These are phyloP conservation scores for Tarsius wallacei DNA, from an alignment of 2,797 vertebrate genomes.

Conservation along the genomic window DNA sequence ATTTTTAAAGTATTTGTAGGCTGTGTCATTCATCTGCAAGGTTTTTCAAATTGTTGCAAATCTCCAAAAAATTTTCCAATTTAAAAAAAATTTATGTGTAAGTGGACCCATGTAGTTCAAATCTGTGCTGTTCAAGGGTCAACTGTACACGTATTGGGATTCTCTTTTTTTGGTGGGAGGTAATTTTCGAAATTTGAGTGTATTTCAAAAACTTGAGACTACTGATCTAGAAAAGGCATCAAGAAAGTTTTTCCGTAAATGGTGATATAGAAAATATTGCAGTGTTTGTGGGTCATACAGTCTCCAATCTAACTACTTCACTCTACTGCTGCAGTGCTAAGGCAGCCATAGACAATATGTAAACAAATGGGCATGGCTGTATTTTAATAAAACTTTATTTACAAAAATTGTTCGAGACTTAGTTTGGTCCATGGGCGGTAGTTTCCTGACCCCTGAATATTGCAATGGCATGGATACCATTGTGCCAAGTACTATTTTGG, in stretches of 20 bases:
- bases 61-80: too few relatives aligned
- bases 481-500: neutral
- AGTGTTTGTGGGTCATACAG: neutral
- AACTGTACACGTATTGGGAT: neutral
- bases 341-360: neutral
- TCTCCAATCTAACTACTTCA: neutral
- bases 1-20: neutral
- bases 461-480: neutral
- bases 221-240: neutral
- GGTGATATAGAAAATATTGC: neutral
- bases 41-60: neutral
- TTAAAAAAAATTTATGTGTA: neutral
- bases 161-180: neutral
- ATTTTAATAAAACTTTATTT: conserved; percentile 34
- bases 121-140: neutral
- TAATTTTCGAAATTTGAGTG: neutral
- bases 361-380: neutral
- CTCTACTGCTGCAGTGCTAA: neutral
- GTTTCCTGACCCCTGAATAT: neutral
- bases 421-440: neutral
- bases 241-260: neutral
- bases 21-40: neutral
- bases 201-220: neutral
- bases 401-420: neutral
- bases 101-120: neutral